Base-by-base conservation (phyloP, 2,113 vertebrate genomes). In the Naja naja region DNA sequence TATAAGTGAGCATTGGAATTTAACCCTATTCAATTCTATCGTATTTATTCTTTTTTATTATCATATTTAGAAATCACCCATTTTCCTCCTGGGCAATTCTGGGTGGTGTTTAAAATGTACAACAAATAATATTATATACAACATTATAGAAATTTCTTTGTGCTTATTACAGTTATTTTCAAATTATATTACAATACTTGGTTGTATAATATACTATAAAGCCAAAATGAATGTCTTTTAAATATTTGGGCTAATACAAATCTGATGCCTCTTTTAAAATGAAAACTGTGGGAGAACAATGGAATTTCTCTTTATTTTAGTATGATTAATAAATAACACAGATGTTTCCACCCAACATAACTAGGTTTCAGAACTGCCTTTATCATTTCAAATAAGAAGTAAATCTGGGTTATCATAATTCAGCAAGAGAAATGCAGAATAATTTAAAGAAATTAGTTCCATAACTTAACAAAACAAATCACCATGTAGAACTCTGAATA, bases 151-250 rank as follows among this genome's bases (percentile, higher is more conserved):
- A 94, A 0, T 95, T 95, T 96, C 88, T 93, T 95, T 92, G 55
- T 95, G 96, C 96, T 95, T 96, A 91, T 96, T 95, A 95, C 94
- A 96, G 93, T 94, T 87, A 95, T 94, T 92, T 97, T 94, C 97
- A 55, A 93, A 97, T 97, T 96, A 95, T 74, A 74, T 81, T 12
- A 3, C 49, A 81, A 27, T 90, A 94, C 91, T 97, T 96, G 97
- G 96, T 96, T 95, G 96, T 98, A 94, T 97, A 96, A 87, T 52
- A 12, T 87, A 49, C 7, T 85, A 95, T 97, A 97, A 97, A 97
- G 96, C 97, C 96, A 97, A 96, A 96, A 55, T 34, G 97, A 97
- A 96, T 96, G 92, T 95, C 94, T 96, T 96, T 96, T 96, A 96
- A 90, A 94, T 96, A 95, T 91, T 14, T 16, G 95, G 92, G 6